Evolutionary conservation across 2,797 vertebrate species (phyloP).

Genomic region (Phataginus tricuspis): DNA sequence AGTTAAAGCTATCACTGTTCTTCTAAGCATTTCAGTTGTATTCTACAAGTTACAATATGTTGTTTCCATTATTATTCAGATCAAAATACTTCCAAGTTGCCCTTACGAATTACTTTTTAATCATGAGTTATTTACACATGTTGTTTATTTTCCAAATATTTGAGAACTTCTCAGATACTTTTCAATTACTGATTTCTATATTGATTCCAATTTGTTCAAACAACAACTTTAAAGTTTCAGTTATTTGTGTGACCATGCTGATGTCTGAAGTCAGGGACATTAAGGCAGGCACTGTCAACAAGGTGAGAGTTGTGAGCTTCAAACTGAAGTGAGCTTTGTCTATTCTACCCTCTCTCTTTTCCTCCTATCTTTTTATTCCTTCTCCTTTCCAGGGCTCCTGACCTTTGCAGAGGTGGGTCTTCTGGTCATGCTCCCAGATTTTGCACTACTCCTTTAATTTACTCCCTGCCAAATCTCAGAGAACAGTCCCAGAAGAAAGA

Average conservation of each 20-base stretch:
- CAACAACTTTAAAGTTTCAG: neutral
- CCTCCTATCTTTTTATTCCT: neutral
- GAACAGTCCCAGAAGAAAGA: neutral
- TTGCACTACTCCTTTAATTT: neutral
- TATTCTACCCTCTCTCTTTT: neutral
- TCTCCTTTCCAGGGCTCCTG: neutral
- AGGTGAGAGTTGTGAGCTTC: neutral
- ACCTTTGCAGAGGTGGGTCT: neutral
- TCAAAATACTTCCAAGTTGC: constrained; percentile 1
- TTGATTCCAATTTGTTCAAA: neutral
- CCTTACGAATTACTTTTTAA: neutral
- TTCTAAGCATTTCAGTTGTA: neutral
- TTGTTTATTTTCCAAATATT: neutral
- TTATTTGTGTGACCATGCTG: neutral
- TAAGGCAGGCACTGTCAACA: neutral
- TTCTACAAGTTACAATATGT: neutral
- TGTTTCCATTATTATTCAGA: neutral
- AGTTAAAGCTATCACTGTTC: constrained; percentile 22
- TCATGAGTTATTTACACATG: neutral
- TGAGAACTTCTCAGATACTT: neutral
- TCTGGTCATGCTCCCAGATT: neutral
- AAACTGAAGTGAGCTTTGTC: neutral
- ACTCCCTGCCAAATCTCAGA: neutral
- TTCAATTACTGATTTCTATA: constrained; percentile 3
- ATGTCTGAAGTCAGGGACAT: neutral